These are phyloP conservation scores for Neolamprologus ventralis DNA, from an alignment of 2,113 vertebrate genomes.

Conservation along the genomic window DNA sequence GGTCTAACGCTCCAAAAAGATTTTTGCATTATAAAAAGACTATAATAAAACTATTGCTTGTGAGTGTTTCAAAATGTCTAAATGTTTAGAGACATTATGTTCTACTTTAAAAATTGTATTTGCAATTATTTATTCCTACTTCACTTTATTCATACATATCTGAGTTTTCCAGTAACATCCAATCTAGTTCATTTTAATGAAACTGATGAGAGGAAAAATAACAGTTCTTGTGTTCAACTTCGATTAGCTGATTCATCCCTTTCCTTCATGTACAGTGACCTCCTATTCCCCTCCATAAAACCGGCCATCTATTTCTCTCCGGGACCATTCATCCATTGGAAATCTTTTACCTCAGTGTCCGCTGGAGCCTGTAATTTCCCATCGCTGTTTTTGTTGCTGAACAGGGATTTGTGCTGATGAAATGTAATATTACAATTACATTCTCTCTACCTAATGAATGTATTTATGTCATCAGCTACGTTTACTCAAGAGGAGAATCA, in stretches of 20 bases:
- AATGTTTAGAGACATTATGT: neutral
- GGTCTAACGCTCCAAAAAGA: neutral
- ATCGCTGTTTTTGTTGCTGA: neutral
- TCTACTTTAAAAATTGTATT: neutral
- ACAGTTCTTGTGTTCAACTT: neutral
- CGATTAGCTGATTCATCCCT: conserved; percentile 34
- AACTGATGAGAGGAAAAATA: neutral
- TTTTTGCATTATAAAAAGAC: neutral
- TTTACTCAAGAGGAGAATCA: neutral
- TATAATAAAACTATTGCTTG: neutral
- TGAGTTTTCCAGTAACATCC: neutral
- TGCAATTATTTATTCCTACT: neutral
- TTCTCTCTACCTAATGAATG: neutral
- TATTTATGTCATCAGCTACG: neutral
- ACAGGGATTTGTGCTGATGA: neutral
- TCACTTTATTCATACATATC: neutral
- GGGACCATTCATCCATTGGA: conserved; percentile 11
- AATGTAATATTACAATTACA: neutral
- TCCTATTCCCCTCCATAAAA: conserved; percentile 32
- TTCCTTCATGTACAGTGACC: conserved; percentile 13
- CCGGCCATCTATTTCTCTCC: neutral
- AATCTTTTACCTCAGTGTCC: neutral
- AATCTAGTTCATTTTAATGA: neutral
- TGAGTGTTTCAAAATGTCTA: neutral
- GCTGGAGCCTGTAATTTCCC: neutral